Percentiles rank a stretch among this genome's conserved stretches.
These are phyloP conservation scores for Rhamnusium bicolor DNA, from an alignment of 2,888 invertebrate species.

Conservation along the genomic window DNA sequence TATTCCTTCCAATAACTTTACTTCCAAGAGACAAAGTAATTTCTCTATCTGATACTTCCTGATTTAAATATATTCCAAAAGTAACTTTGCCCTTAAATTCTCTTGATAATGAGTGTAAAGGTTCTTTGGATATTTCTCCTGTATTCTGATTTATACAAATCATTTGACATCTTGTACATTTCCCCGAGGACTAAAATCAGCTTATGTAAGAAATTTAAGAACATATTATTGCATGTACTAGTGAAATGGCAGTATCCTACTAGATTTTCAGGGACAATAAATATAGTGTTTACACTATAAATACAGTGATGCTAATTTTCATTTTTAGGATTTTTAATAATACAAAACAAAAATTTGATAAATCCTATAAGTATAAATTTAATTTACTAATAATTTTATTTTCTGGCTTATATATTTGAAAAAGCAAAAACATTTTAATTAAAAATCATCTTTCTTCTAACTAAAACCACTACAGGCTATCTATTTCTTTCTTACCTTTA, in stretches of 20 bases:
- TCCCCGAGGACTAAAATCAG: constrained; percentile 80
- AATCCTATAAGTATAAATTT: no score
- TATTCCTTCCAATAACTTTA: constrained; percentile 23
- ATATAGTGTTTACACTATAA: no score
- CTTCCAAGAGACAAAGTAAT: constrained; percentile 29
- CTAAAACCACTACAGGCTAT: not conserved
- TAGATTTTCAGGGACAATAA: no score
- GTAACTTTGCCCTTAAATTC: constrained; percentile 83
- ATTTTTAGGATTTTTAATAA: no score
- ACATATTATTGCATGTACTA: no score
- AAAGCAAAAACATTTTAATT: no score
- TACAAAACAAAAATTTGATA: no score
- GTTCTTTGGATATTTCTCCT: constrained; percentile 85
- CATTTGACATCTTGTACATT: constrained; percentile 95
- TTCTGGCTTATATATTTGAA: no score
- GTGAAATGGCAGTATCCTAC: no score
- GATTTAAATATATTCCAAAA: constrained; percentile 85
- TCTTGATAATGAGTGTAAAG: constrained; percentile 82
- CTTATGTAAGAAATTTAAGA: not conserved
- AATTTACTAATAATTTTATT: no score
- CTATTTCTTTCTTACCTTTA: constrained; percentile 74
- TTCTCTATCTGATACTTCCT: constrained; percentile 30
- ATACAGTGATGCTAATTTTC: no score
- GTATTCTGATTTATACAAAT: constrained; percentile 93
- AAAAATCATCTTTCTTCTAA: no score